These are phyloP conservation scores for Cheilosia variabilis DNA, from an alignment of 2,888 invertebrate species.

Conservation along the genomic window DNA sequence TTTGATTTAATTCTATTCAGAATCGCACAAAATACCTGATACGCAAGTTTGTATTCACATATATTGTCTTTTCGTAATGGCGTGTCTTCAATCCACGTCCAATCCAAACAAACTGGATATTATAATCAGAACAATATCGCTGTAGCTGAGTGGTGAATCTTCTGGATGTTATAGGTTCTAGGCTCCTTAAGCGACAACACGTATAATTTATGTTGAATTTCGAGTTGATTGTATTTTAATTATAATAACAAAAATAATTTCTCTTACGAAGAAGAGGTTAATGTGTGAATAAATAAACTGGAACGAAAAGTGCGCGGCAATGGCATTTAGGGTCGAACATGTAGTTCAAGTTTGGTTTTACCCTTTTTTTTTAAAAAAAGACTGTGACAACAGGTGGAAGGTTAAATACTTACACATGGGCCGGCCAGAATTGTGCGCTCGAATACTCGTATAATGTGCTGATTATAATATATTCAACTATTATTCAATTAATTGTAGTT, in stretches of 20 bases:
- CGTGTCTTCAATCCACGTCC: neutral
- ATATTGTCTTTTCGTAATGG: neutral
- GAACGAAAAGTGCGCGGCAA: constrained; percentile 20
- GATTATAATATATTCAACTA: too few relatives aligned
- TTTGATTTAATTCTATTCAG: constrained; percentile 45
- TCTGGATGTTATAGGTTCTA: neutral
- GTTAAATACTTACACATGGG: neutral
- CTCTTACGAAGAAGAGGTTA: neutral
- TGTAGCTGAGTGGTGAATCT: neutral
- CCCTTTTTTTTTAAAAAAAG: neutral
- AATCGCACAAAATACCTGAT: constrained; percentile 57
- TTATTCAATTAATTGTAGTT: too few relatives aligned
- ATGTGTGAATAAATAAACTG: neutral
- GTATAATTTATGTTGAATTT: constrained; percentile 34
- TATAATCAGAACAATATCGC: constrained; percentile 26
- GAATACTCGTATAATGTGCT: neutral
- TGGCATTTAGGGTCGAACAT: constrained; percentile 13
- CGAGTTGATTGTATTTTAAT: constrained; percentile 45
- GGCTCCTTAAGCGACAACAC: constrained; percentile 4
- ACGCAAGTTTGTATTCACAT: constrained; percentile 34
- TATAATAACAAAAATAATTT: constrained; percentile 21
- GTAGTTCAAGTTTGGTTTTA: constrained; percentile 30
- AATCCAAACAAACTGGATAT: constrained; percentile 40
- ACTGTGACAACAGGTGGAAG: constrained; percentile 2
- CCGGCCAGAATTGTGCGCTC: neutral